Evolutionary conservation across 1,140 invertebrate species (phyloP).

Genomic region (Bombus picipes): DNA sequence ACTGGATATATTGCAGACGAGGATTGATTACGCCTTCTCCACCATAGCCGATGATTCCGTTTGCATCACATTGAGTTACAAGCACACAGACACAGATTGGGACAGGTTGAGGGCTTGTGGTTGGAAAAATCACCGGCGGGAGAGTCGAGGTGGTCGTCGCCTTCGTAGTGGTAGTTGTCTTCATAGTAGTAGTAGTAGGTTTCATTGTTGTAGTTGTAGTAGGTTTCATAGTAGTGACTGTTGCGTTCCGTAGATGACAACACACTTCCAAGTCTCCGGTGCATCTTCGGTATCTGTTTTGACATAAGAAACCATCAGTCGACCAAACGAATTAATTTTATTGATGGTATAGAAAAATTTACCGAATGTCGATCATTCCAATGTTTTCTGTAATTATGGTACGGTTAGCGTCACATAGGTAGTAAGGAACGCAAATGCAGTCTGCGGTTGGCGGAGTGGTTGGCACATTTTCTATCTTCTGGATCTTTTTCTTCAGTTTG

Average conservation of each 20-base stretch:
- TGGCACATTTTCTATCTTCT: slow-evolving; percentile 62
- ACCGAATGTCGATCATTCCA: slow-evolving; percentile 83
- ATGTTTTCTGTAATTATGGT: slow-evolving; percentile 82
- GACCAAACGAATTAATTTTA: background rate
- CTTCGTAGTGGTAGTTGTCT: slow-evolving; percentile 21
- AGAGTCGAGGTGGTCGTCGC: slow-evolving; percentile 49
- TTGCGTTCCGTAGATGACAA: slow-evolving; percentile 61
- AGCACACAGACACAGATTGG: slow-evolving; percentile 77
- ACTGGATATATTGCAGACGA: slow-evolving; percentile 63
- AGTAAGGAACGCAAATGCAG: slow-evolving; percentile 83
- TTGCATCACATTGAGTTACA: slow-evolving; percentile 81
- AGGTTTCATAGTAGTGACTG: slow-evolving; percentile 27
- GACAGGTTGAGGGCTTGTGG: background rate
- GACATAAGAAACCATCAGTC: too few species aligned
- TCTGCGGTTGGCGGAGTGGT: slow-evolving; percentile 28
- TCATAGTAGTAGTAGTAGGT: slow-evolving; percentile 27
- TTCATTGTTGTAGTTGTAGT: slow-evolving; percentile 28
- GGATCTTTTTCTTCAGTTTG: slow-evolving; percentile 70
- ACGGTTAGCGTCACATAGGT: slow-evolving; percentile 82
- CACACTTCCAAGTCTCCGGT: slow-evolving; percentile 75
- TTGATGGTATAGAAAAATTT: slow-evolving; percentile 17
- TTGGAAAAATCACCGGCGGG: slow-evolving; percentile 44
- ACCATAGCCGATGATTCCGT: slow-evolving; percentile 69
- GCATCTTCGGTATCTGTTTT: slow-evolving; percentile 68
- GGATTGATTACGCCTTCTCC: slow-evolving; percentile 74